Base-by-base conservation (phyloP, 2,888 invertebrate species). In the Agapetus fuscipes region DNA sequence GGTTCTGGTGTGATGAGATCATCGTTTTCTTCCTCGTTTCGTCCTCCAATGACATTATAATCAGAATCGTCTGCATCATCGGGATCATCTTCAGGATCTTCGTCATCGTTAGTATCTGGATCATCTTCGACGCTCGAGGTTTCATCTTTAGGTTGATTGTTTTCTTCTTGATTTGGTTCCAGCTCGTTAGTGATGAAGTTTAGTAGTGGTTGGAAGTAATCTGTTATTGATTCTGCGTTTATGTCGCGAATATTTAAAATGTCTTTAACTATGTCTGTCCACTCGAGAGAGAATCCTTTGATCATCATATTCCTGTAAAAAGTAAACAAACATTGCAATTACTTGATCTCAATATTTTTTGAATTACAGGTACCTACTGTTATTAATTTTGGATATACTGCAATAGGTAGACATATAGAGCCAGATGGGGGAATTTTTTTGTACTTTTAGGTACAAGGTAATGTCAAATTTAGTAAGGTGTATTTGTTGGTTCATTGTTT, bases 141-240 rank as follows among this genome's bases (percentile, higher is more conserved):
- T 27, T 39, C 13, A 7, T 33, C 13, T 6, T 33, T 17, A 28
- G 6, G 5, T 28, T 28, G 5, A 6, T 24, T 24, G 10, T 24
- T 34, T 10, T 34, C 43, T 6, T 39, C 16, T 16, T 33, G 10
- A 17, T 12, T 20, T 28, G 2, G 46, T 41, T 50, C 37, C 2
- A 59, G 57, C 45, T 72, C 71, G 20, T 57, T 61, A 20, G 70
- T 67, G 46, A 75, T 58, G 55, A 74, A 74, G 46, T 70, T 66
- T 46, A 71, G 69, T 41, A 76, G 52, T 1, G 73, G 63, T 49
- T 63, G 60, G 50, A 74, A 78, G 51, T 74, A 75, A 41, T 72
- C 66, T 5, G 72, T 62, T 0, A 76, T 52, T 1, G 67, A 63
- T n/a, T 62, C 64, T 15, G 68, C 62, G 48, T 70, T 66, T 7